phyloP scores from a whole-genome alignment of 1,140 invertebrate genomes.

The Drosophila willistoni region DNA sequence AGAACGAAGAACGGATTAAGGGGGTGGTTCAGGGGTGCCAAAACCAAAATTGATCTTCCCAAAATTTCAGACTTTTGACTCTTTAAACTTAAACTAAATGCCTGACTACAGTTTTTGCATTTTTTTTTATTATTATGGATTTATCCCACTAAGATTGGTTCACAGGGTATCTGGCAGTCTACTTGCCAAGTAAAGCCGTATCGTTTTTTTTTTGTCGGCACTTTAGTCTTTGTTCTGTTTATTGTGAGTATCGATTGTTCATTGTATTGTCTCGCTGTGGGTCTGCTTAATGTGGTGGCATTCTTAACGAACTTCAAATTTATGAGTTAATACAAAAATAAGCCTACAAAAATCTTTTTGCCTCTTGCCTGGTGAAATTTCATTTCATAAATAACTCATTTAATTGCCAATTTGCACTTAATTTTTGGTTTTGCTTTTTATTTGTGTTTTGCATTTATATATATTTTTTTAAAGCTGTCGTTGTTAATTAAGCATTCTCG shows the following conservation, averaged over 20 bases:
- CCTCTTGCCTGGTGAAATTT: slow-evolving; percentile 53
- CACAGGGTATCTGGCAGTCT: background rate
- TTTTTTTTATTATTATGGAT: too few species aligned
- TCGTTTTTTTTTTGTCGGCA: slow-evolving; percentile 31
- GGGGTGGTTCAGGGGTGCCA: too few species aligned
- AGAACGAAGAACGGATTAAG: too few species aligned
- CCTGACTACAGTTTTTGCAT: too few species aligned
- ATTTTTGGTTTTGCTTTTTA: slow-evolving; percentile 47
- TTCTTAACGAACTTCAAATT: slow-evolving; percentile 81
- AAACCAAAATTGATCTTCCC: too few species aligned
- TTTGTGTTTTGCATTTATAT: slow-evolving; percentile 14
- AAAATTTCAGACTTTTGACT: too few species aligned
- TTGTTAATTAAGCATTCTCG: slow-evolving; percentile 69
- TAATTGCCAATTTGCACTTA: slow-evolving; percentile 80
- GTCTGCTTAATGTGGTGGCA: slow-evolving; percentile 74
- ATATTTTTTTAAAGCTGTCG: slow-evolving; percentile 16
- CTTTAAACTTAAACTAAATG: too few species aligned
- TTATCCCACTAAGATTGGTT: too few species aligned
- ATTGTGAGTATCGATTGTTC: slow-evolving; percentile 58
- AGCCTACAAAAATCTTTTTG: slow-evolving; percentile 21
- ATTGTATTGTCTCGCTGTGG: slow-evolving; percentile 52
- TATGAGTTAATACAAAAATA: slow-evolving; percentile 79
- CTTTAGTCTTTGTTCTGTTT: slow-evolving; percentile 55
- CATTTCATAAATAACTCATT: slow-evolving; percentile 71
- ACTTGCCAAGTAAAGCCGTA: background rate